Evolutionary conservation across 1,140 invertebrate species (phyloP), one percentile per base, ranked within the genome.

Genomic region (Drosophila burlai): DNA sequence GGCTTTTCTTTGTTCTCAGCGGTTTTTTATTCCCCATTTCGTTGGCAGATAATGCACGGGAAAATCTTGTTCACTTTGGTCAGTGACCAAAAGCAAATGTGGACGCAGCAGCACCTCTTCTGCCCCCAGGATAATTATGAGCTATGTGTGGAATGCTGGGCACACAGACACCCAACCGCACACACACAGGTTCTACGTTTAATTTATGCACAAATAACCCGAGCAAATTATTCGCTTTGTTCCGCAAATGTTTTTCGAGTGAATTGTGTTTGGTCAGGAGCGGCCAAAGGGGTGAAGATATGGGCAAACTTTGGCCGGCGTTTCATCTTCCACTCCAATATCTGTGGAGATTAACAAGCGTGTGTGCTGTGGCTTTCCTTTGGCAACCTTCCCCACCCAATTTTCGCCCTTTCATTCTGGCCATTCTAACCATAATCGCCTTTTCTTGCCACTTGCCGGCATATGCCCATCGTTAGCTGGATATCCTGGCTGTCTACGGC

Each of bases 151-250:
- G 80, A 80, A 80, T 83, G 67, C 50, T 15, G 3, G 1, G 16
- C 29, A 21, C 31, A 36, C 13, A 34, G 24, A 24, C 24, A 24
- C 2, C 24, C 24, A 24, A 24, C 24, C 24, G 24, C 31, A 54
- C 8, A 34, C 16, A 54, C 50, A 52, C 50, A 34, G 50, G 54
- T 24, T 40, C 65, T 47, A 45, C 7, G 52, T 73, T 74, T 65
- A 77, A 85, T 74, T 86, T 85, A 82, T 64, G 71, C 68, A 62
- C 83, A 86, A 79, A 85, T 86, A 85, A 71, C 83, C 72, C 52
- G 16, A 79, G 83, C 82, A 85, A 85, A 86, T 85, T 82, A 67
- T 86, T 86, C 83, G 81, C 83, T 86, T 82, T 84, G 81, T 81
- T 74, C 79, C 45, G 77, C 66, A 68, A 83, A 80, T 83, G 76